Base-by-base conservation (phyloP, 1,140 invertebrate species). In the Monochamus saltuarius region DNA sequence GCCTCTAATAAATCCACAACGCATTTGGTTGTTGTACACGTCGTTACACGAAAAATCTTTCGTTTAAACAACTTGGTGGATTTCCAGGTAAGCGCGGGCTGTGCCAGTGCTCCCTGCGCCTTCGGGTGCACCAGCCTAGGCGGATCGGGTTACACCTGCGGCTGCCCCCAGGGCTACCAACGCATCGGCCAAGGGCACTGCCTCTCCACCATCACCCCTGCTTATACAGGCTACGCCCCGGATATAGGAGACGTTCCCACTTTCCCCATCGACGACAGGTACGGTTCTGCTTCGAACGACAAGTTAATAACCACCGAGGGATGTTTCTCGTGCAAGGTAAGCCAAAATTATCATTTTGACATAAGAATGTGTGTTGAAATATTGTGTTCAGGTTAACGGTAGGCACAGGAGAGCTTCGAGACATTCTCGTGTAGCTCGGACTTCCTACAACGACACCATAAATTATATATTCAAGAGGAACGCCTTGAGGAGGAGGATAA, bases 291-390 rank as follows among this genome's bases (percentile, higher is more conserved):
- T 71, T 76, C 78, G 0, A 81, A 85, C 38, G 84, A 88, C 56
- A 89, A 89, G 64, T 82, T 91, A 9, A 91, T 94, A 37, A 88
- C 89, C 1, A 92, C 90, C 0, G 92, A 95, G 78, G 92, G 91
- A 4, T 94, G 92, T 78, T 94, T 94, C 79, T 89, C 90, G 13
- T 95, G 92, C 82, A 91, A 93, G 81, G 88, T 92, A 73, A 61
- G 62, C 42, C 9, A 36, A 7, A 10, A 45, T 14, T 13, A 13
- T 11, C 13, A 53, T 9, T n/a, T 53, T 38, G 10, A 17, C 34
- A 40, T 37, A 19, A 37, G 16, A 53, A 4, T n/a, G 36, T 17
- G 53, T n/a, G 13, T 35, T 52, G 14, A 50, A 37, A 51, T 56
- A 29, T 19, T 4, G 56, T 53, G 61, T 61, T 40, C 61, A 77